Evolutionary conservation across 2,113 vertebrate species (phyloP).

Genomic region (Rutilus rutilus): DNA sequence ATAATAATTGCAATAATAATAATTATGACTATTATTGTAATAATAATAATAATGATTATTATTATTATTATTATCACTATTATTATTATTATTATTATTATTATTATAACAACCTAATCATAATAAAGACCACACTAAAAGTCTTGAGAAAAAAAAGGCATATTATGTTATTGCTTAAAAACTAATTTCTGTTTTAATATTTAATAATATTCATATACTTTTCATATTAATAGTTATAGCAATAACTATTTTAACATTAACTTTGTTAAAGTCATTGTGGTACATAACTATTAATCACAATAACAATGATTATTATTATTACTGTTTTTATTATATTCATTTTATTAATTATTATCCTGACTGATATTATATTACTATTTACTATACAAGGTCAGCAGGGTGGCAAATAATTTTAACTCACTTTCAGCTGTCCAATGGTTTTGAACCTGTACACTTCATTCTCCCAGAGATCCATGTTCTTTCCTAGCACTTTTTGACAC

Average conservation of each 20-base stretch:
- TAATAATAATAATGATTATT: too few species aligned
- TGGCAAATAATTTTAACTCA: constrained; percentile 61
- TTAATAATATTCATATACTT: not conserved
- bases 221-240: not conserved
- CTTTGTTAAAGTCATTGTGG: not conserved
- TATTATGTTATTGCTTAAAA: not conserved
- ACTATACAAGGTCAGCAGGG: not conserved
- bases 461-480: constrained; percentile 98
- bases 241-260: not conserved
- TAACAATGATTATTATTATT: not conserved
- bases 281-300: not conserved
- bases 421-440: constrained; percentile 97
- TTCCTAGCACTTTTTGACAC: constrained; percentile 97
- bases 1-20: too few species aligned
- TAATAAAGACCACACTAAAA: not conserved
- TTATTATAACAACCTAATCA: not conserved
- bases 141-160: not conserved
- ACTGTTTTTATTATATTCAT: too few species aligned
- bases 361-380: not conserved
- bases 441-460: constrained; percentile 98
- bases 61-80: not conserved
- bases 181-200: not conserved
- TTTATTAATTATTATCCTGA: not conserved
- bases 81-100: too few species aligned
- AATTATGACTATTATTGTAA: too few species aligned